Evolutionary conservation across 1,140 invertebrate genomes (phyloP).

Genomic region (Nasonia longicornis): DNA sequence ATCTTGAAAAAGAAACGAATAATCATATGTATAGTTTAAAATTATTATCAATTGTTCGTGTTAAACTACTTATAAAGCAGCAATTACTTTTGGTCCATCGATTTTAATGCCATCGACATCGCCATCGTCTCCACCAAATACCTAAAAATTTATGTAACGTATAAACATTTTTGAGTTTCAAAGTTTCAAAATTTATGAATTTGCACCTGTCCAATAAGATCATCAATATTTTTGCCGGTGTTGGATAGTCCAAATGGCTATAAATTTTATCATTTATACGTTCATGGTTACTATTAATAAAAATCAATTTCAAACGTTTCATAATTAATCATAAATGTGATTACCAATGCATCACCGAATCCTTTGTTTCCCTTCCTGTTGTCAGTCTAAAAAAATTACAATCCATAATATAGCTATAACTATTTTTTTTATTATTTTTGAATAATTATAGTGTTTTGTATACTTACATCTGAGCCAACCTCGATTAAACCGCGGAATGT

Average conservation of each 20-base stretch:
- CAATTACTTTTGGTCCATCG: not conserved
- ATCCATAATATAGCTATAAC: no score
- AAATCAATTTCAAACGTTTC: not conserved
- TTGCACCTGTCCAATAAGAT: not conserved
- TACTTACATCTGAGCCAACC: no score
- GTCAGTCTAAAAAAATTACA: no score
- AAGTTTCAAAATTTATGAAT: not conserved
- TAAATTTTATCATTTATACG: not conserved
- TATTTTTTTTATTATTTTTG: no score
- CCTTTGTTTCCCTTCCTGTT: no score
- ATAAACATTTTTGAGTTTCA: not conserved
- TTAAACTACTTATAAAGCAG: not conserved
- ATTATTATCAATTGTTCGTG: not conserved
- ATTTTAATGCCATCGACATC: not conserved
- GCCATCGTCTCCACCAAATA: not conserved
- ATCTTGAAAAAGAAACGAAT: not conserved
- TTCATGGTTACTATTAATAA: not conserved
- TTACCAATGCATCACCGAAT: no score
- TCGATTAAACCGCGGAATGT: no score
- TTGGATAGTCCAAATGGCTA: not conserved
- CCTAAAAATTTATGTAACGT: not conserved
- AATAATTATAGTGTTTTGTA: no score
- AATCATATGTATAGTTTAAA: not conserved
- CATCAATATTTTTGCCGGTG: not conserved
- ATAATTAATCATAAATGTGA: no score